phyloP scores from a whole-genome alignment of 2,888 invertebrate genomes.

The Himalopsyche anomala region DNA sequence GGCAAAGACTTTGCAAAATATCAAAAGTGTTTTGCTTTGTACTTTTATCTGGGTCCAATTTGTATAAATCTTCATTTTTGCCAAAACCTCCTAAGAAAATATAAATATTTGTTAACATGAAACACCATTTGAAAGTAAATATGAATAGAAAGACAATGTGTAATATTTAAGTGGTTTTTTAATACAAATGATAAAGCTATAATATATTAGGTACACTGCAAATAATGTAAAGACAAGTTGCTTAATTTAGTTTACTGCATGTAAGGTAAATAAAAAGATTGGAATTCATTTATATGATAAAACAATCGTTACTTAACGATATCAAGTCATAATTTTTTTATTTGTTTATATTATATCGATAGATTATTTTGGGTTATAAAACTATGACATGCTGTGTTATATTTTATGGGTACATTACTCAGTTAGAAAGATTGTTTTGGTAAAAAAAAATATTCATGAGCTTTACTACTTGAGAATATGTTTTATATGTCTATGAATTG shows the following conservation, averaged over 20 bases:
- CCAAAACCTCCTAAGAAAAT: conserved; percentile 74
- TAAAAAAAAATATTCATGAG: too few relatives aligned
- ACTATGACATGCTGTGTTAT: neutral
- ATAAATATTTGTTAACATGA: conserved; percentile 59
- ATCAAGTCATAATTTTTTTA: too few relatives aligned
- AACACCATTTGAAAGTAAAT: neutral
- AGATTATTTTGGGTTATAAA: neutral
- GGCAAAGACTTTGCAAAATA: conserved; percentile 79
- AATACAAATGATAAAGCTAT: too few relatives aligned
- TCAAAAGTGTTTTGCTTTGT: conserved; percentile 81
- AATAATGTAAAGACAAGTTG: too few relatives aligned
- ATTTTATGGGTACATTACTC: neutral
- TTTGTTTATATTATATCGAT: neutral
- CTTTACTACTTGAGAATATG: neutral
- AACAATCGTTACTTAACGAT: too few relatives aligned
- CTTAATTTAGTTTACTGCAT: too few relatives aligned
- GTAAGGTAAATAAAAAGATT: too few relatives aligned
- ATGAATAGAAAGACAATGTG: neutral
- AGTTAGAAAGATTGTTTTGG: neutral
- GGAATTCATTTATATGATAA: too few relatives aligned
- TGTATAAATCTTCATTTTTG: conserved; percentile 80
- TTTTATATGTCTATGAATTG: neutral
- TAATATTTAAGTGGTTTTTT: too few relatives aligned
- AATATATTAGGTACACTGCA: too few relatives aligned
- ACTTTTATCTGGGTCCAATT: conserved; percentile 78